Base-by-base conservation (phyloP, 2,888 invertebrate genomes). In the Drosophila mercatorum region DNA sequence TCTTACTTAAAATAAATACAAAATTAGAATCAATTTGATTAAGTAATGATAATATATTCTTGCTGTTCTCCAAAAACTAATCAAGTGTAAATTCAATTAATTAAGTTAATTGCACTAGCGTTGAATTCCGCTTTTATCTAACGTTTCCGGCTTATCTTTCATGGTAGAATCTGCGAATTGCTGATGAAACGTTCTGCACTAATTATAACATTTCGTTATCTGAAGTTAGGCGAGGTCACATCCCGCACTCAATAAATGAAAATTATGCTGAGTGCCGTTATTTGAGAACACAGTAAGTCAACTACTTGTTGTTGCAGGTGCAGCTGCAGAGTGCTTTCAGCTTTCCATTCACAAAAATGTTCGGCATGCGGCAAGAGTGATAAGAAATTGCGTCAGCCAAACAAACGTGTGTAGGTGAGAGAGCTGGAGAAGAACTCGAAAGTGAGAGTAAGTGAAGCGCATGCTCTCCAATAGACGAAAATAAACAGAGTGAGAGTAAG, bases 341-440 rank as follows among this genome's bases (percentile, higher is more conserved):
- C 80, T 74, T 87, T 76, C 82, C 86, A 86, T 86, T 86, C 86
- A 86, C 88, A 88, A 86, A 86, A 87, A 57, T 56, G 69, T 68
- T 78, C 75, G 78, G 71, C 85, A 81, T 85, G 86, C 74, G 75
- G 85, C 88, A 86, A 86, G 34, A 40, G 65, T 68, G 72, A 67
- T 73, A 75, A 71, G 17, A 75, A 82, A 69, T 86, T 86, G 72
- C 86, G 72, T 86, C 86, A 86, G 86, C 86, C 78, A 86, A 77
- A 68, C 51, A 62, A 47, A 53, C 22, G 22, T 47, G 36, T 57
- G 40, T 52, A 34, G 44, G 56, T 31, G 51, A 22, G 41, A 22
- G n/a, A 49, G 56, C 34, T 46, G 43, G 17, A 17, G 34, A 38
- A 40, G 22, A 43, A 65, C 34, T 31, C 28, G 62, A 47, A 66